These are phyloP conservation scores for Numenius arquata DNA, from an alignment of 2,113 vertebrate species.

Conservation along the genomic window DNA sequence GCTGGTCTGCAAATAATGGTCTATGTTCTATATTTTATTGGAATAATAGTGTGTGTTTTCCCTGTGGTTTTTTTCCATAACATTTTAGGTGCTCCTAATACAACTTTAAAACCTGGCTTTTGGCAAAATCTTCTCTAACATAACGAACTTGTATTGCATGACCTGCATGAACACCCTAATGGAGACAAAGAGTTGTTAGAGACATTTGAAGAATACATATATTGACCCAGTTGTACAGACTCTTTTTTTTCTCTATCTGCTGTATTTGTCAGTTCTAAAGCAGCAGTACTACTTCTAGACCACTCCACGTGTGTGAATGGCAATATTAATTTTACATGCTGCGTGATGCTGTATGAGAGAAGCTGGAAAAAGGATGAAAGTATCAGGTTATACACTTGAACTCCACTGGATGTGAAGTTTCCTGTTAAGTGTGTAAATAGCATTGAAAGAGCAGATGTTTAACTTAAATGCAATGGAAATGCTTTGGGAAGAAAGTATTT, in stretches of 20 bases:
- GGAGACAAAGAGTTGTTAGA: background rate
- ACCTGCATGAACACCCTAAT: background rate
- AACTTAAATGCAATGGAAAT: background rate
- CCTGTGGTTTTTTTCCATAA: background rate
- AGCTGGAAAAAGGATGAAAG: background rate
- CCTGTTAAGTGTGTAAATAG: background rate
- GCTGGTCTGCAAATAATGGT: background rate
- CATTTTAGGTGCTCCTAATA: background rate
- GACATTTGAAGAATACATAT: background rate
- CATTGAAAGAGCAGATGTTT: background rate
- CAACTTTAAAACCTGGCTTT: background rate
- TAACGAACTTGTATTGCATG: background rate
- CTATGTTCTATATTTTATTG: background rate
- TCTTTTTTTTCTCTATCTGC: background rate
- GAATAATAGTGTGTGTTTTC: background rate
- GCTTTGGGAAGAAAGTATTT: background rate
- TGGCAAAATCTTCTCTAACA: background rate
- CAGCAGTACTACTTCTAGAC: background rate
- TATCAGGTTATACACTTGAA: background rate
- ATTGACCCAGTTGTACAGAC: background rate
- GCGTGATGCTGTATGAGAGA: background rate
- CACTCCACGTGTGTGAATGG: background rate
- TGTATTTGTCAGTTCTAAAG: background rate
- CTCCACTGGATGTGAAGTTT: background rate
- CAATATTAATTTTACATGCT: background rate